phyloP scores from a whole-genome alignment of 2,797 vertebrate species.

The Emydoidea blandingii region DNA sequence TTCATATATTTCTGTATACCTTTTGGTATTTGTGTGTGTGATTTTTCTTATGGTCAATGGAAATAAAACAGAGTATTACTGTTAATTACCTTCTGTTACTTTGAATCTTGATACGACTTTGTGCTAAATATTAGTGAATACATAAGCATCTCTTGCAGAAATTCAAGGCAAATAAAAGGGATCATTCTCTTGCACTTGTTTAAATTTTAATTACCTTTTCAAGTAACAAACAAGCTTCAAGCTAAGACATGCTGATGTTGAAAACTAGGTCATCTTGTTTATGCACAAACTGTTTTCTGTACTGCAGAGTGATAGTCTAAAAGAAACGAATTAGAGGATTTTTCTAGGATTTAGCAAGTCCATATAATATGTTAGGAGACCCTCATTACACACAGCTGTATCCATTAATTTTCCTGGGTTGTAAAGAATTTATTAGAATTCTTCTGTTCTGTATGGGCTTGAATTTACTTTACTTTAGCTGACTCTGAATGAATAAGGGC shows the following conservation, averaged over 20 bases:
- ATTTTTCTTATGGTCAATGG: conserved; percentile 29
- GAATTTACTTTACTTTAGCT: background rate
- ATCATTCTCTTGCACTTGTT: conserved; percentile 74
- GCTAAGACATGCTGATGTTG: conserved; percentile 72
- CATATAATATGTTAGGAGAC: conserved; percentile 46
- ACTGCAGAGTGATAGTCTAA: conserved; percentile 25
- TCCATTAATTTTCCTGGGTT: background rate
- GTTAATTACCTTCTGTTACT: conserved; percentile 64
- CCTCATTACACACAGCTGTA: background rate
- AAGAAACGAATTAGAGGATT: conserved; percentile 49
- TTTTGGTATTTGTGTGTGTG: background rate
- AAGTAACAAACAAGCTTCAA: conserved; percentile 76
- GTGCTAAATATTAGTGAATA: conserved; percentile 63
- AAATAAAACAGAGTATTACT: conserved; percentile 12
- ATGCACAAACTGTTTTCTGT: conserved; percentile 58
- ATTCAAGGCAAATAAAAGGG: conserved; percentile 58
- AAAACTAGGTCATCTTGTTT: conserved; percentile 79
- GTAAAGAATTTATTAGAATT: background rate
- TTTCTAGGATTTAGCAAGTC: conserved; percentile 43
- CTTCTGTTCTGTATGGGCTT: background rate
- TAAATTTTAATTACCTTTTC: conserved; percentile 82
- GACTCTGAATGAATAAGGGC: background rate
- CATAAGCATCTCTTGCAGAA: conserved; percentile 45
- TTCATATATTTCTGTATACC: background rate
- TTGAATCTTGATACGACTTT: conserved; percentile 50